Conservation (phyloP, 2,888 invertebrate genomes). For the Tetragnatha montana region DNA sequence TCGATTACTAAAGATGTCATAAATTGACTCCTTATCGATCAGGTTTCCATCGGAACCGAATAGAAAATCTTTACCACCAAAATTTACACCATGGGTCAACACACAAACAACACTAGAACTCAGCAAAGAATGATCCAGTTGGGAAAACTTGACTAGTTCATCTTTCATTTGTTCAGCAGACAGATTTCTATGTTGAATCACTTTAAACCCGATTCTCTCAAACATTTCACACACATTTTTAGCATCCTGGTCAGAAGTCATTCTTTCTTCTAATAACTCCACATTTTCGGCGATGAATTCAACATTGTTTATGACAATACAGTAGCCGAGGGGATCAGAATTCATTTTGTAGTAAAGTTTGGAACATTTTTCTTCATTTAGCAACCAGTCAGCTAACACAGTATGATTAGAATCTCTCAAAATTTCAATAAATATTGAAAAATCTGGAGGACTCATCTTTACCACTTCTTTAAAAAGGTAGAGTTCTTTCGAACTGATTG, state of each 20-base stretch:
- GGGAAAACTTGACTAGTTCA: not conserved
- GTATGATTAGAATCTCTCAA: not conserved
- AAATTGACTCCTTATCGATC: not conserved
- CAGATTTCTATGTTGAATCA: not conserved
- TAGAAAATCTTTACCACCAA: not conserved
- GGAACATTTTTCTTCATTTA: too few species aligned
- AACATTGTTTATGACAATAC: conserved; percentile 2
- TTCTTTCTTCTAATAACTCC: not conserved
- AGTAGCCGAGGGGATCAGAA: not conserved
- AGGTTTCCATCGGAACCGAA: not conserved
- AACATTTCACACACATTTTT: not conserved
- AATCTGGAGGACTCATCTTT: not conserved
- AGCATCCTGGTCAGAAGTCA: not conserved
- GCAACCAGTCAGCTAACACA: not conserved
- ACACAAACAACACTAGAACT: conserved; percentile 5
- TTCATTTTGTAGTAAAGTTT: conserved; percentile 2
- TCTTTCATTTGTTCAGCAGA: not conserved
- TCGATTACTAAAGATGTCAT: not conserved
- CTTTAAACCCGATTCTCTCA: not conserved
- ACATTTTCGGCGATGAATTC: not conserved
- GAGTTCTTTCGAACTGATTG: not conserved
- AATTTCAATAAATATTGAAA: not conserved
- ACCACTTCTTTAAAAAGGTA: not conserved
- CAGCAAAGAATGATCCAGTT: not conserved
- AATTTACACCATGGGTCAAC: not conserved